Percentiles rank a stretch among this genome's conserved stretches.
These are phyloP conservation scores for Percopsis omiscomaycus DNA, from an alignment of 2,797 vertebrate genomes.

Conservation along the genomic window DNA sequence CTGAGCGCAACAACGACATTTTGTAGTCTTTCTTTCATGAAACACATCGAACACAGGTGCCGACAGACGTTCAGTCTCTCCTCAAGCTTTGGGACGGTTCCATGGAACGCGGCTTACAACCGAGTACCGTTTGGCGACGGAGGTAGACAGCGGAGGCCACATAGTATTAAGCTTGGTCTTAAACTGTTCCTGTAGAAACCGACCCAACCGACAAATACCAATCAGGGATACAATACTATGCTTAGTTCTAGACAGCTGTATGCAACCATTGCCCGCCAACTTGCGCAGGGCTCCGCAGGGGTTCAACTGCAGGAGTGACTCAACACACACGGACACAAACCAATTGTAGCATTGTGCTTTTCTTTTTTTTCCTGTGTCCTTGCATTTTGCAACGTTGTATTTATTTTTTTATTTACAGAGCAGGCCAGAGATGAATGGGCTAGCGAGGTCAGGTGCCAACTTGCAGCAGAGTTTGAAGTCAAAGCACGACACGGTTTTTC, in stretches of 20 bases:
- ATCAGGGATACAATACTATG: conserved; percentile 85
- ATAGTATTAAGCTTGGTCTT: conserved; percentile 26
- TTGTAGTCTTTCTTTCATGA: conserved; percentile 56
- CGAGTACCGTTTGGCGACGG: conserved; percentile 8
- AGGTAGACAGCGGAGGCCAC: background rate
- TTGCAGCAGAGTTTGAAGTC: conserved; percentile 48
- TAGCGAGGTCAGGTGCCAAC: conserved; percentile 65
- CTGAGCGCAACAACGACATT: conserved; percentile 30
- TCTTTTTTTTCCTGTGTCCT: conserved; percentile 56
- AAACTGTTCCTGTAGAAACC: conserved; percentile 53
- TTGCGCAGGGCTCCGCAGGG: conserved; percentile 61
- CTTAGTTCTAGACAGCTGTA: conserved; percentile 79
- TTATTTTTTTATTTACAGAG: conserved; percentile 72
- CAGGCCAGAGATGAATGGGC: conserved; percentile 61
- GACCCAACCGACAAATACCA: conserved; percentile 67
- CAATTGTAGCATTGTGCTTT: conserved; percentile 75
- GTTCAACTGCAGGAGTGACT: conserved; percentile 70
- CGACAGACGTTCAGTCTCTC: conserved; percentile 71
- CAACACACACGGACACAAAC: conserved; percentile 64
- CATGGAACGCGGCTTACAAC: conserved; percentile 38
- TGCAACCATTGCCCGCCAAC: conserved; percentile 78
- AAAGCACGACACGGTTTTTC: conserved; percentile 44
- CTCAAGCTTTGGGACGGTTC: conserved; percentile 68
- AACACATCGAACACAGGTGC: conserved; percentile 69
- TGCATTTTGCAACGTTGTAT: conserved; percentile 72